Percentiles rank a stretch among this genome's conserved stretches.
phyloP scores from a whole-genome alignment of 2,113 vertebrate genomes.

The Rhynchomys soricoides region DNA sequence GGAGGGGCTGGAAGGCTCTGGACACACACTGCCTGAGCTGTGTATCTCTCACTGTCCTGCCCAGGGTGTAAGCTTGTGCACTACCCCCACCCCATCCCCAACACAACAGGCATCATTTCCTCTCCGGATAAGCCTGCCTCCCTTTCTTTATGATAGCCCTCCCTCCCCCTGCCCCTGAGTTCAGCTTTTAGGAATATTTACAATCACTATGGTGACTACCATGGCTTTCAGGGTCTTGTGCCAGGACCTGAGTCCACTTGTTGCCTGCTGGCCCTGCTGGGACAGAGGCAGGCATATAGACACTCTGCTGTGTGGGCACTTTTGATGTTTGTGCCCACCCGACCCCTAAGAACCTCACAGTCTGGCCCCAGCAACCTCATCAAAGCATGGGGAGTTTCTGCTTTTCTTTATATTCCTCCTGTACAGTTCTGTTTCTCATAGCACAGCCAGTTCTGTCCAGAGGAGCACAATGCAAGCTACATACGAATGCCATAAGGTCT shows the following conservation, averaged over 20 bases:
- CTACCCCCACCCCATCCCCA: neutral
- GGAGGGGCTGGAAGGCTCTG: conserved; percentile 68
- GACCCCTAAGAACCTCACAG: neutral
- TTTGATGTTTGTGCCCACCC: neutral
- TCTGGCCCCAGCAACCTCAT: neutral
- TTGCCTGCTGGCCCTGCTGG: conserved; percentile 18
- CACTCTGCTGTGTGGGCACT: neutral
- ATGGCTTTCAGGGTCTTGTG: neutral
- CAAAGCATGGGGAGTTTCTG: neutral
- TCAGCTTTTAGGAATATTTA: conserved; percentile 63
- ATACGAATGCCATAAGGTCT: neutral
- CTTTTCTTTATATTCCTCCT: neutral
- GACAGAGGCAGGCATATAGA: neutral
- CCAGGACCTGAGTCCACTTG: conserved; percentile 48
- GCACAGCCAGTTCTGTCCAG: neutral
- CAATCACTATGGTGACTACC: conserved; percentile 28
- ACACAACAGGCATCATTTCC: conserved; percentile 62
- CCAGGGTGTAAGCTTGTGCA: neutral
- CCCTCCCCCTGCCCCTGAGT: neutral
- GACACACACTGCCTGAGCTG: conserved; percentile 42
- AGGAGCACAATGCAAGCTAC: neutral
- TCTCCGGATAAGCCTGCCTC: conserved; percentile 75
- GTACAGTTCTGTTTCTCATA: neutral
- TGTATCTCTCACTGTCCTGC: neutral
- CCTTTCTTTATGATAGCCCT: conserved; percentile 16